Percentiles rank a stretch among this genome's conserved stretches.
phyloP scores from a whole-genome alignment of 1,140 invertebrate species.

The Reticulitermes speratus region DNA sequence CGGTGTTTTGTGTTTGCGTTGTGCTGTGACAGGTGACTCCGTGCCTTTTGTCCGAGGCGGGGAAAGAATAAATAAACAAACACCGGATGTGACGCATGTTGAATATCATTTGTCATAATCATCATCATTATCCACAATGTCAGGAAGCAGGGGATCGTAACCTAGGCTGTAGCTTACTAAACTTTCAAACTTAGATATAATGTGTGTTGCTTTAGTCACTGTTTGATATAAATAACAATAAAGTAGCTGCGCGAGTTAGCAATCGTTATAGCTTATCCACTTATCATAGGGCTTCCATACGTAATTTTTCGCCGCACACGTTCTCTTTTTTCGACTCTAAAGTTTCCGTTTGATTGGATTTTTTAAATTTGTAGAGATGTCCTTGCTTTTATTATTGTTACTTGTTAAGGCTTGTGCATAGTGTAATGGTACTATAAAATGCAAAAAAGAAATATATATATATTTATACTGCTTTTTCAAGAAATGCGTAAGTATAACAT shows the following conservation, averaged over 20 bases:
- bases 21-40: not conserved
- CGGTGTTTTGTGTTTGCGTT: not conserved
- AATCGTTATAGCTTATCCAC: too few relatives aligned
- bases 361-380: too few relatives aligned
- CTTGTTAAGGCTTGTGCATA: too few relatives aligned
- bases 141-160: not conserved
- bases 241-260: not conserved
- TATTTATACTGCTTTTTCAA: too few relatives aligned
- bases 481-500: too few relatives aligned
- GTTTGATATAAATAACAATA: not conserved
- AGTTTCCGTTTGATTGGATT: too few relatives aligned
- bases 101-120: slow-evolving; percentile 3
- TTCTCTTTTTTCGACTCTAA: too few relatives aligned
- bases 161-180: not conserved
- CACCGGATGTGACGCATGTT: slow-evolving; percentile 1
- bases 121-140: not conserved
- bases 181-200: not conserved
- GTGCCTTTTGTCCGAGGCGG: not conserved
- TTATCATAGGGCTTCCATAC: too few relatives aligned
- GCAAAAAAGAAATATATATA: too few relatives aligned
- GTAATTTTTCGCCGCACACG: too few relatives aligned
- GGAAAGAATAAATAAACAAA: slow-evolving; percentile 9
- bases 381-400: too few relatives aligned
- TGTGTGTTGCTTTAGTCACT: not conserved
- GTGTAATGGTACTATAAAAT: too few relatives aligned